A percentile compares a stretch with the other conserved stretches of the same genome.
Evolutionary conservation across 2,113 vertebrate species (phyloP).

Genomic region (Larimichthys crocea): DNA sequence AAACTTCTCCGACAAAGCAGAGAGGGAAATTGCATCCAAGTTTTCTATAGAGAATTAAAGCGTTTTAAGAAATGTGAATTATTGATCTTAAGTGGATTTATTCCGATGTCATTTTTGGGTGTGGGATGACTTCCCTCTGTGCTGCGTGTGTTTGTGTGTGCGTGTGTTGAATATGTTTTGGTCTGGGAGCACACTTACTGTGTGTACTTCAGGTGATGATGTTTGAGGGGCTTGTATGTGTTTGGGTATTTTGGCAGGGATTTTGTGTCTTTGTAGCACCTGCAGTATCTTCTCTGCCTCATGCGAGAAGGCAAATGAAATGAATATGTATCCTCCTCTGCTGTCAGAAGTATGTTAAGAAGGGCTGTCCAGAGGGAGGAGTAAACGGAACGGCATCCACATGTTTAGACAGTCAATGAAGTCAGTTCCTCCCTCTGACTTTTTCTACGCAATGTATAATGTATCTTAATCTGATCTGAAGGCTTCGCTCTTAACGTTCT

Average conservation of each 20-base stretch:
- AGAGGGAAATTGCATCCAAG: conserved; percentile 71
- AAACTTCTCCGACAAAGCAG: conserved; percentile 75
- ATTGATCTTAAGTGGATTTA: conserved; percentile 83
- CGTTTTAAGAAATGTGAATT: conserved; percentile 83
- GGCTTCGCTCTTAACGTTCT: conserved; percentile 74
- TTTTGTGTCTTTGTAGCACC: conserved; percentile 30
- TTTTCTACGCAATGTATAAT: conserved; percentile 68
- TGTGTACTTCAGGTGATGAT: conserved; percentile 25
- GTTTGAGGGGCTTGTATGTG: not conserved
- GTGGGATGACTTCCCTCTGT: conserved; percentile 42
- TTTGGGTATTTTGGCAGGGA: conserved; percentile 6
- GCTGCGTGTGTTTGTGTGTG: conserved; percentile 15
- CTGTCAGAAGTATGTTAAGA: conserved; percentile 37
- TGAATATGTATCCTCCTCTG: conserved; percentile 39
- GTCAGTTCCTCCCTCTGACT: conserved; percentile 51
- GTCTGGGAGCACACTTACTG: conserved; percentile 9
- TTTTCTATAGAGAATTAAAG: conserved; percentile 79
- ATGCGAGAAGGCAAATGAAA: conserved; percentile 26
- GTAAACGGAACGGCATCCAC: conserved; percentile 56
- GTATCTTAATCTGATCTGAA: conserved; percentile 78
- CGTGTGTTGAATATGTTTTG: conserved; percentile 9
- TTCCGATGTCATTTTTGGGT: conserved; percentile 55
- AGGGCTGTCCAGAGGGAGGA: conserved; percentile 17
- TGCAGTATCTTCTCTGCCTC: conserved; percentile 37
- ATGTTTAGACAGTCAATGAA: conserved; percentile 71